A percentile compares a stretch with the other conserved stretches of the same genome.
Conservation (phyloP, 2,888 invertebrate species). For the Argynnis bischoffii region DNA sequence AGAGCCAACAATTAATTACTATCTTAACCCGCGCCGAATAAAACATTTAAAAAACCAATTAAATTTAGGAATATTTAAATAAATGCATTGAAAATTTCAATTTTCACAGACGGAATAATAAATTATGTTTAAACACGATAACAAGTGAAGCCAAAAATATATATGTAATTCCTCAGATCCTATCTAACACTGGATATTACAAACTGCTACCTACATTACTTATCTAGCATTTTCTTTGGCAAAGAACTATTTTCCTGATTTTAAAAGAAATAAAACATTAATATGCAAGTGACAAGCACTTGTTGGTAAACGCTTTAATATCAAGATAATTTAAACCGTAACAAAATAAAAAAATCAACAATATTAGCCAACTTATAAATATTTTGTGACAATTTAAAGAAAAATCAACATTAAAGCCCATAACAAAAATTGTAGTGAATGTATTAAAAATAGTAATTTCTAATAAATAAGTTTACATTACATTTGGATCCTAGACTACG, state of each 20-base stretch:
- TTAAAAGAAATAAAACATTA: not conserved
- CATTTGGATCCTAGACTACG: constrained; percentile 3
- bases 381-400: constrained; percentile 17
- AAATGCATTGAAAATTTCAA: constrained; percentile 7
- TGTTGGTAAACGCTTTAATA: not conserved
- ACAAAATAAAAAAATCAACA: constrained; percentile 5
- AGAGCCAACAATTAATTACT: not conserved
- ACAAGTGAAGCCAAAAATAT: constrained; percentile 33
- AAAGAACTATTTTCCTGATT: constrained; percentile 28
- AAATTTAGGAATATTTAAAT: not conserved
- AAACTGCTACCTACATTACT: constrained; percentile 39
- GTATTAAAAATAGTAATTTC: constrained; percentile 4
- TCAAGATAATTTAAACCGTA: not conserved
- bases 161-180: constrained; percentile 36
- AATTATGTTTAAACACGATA: constrained; percentile 13
- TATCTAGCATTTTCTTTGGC: constrained; percentile 44
- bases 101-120: constrained; percentile 19
- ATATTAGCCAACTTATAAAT: not conserved
- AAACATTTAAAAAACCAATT: not conserved
- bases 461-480: constrained; percentile 11
- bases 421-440: constrained; percentile 1
- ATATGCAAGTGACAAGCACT: too few relatives aligned
- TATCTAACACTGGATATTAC: constrained; percentile 43
- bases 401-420: constrained; percentile 2
- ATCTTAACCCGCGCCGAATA: not conserved